Evolutionary conservation across 2,888 invertebrate genomes (phyloP), one percentile per base, ranked within the genome.

Genomic region (Nipponacmea schrenckii): DNA sequence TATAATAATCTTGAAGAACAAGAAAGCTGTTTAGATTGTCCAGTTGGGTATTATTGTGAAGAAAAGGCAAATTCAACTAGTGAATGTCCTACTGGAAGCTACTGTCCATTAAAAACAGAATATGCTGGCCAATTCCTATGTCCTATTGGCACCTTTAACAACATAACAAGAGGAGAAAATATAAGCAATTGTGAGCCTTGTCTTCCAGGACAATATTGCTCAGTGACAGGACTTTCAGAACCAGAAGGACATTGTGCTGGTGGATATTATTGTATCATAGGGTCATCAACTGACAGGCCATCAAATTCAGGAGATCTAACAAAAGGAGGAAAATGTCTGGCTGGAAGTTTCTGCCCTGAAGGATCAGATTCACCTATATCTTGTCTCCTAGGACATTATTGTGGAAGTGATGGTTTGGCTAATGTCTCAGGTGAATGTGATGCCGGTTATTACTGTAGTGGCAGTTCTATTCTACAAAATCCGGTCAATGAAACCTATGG

Each of bases 401-500:
- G 87, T 78, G 82, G 76, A 17, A 73, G 75, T 14, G 81, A 82
- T 74, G 85, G 81, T 62, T 77, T 86, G 27, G 72, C 79, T 24
- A 77, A 74, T 64, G 84, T 81, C 1, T 81, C 82, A 31, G 86
- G 83, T 56, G 77, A 79, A 7, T 88, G 88, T 76, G 44, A 75
- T 39, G 83, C 85, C 46, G 87, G 87, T 14, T 85, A 85, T 69
- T 87, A 83, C 76, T 88, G 88, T 69, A 81, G 75, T 68, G 78
- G 81, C 46, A 81, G 80, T 64, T 80, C 87, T 8, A 84, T 84
- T 26, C 75, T 87, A 63, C 79, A 79, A 24, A 85, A 85, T 69
- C 87, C 87, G 7, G 83, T 85, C 20, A 84, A 84, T 78, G 86
- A 86, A 62, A 82, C 84, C 8, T 86, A 83, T 70, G 87, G 87